A percentile compares a stretch with the other conserved stretches of the same genome.
Conservation (phyloP, 2,888 invertebrate genomes). For the Blastobasis adustella region DNA sequence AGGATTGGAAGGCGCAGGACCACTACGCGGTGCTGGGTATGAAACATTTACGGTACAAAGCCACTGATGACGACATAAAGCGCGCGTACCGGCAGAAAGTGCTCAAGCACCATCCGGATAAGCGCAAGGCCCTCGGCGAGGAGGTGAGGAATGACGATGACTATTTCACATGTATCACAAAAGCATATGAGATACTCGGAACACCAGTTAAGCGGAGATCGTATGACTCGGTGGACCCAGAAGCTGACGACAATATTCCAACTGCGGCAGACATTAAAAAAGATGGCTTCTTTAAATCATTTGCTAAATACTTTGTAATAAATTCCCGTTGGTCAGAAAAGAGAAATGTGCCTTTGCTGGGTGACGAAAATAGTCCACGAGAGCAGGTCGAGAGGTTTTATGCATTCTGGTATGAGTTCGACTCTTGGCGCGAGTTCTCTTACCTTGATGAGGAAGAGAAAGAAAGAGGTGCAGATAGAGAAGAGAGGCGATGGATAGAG, state of each 20-base stretch:
- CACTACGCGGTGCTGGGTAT: conserved; percentile 97
- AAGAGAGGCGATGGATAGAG: conserved; percentile 98
- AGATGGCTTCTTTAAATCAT: conserved; percentile 82
- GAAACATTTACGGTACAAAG: conserved; percentile 85
- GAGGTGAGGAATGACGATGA: conserved; percentile 93
- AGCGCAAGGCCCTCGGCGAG: conserved; percentile 93
- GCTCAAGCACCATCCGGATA: conserved; percentile 98
- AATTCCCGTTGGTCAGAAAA: conserved; percentile 95
- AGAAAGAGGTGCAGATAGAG: conserved; percentile 96
- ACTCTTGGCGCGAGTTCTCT: conserved; percentile 99
- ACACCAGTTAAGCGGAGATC: conserved; percentile 87
- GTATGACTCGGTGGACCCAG: conserved; percentile 97
- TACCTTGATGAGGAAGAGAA: conserved; percentile 99
- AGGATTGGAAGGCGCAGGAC: conserved; percentile 98
- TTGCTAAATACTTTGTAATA: conserved; percentile 80
- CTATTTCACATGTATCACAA: conserved; percentile 98
- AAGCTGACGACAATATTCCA: conserved; percentile 93
- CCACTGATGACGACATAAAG: conserved; percentile 94
- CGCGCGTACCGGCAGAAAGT: conserved; percentile 87
- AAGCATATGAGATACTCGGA: conserved; percentile 94
- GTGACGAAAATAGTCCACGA: conserved; percentile 82
- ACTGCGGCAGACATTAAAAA: conserved; percentile 83
- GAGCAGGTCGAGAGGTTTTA: conserved; percentile 95
- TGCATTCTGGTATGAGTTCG: conserved; percentile 98
- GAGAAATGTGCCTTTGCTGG: conserved; percentile 88